Base-by-base conservation (phyloP, 2,113 vertebrate species). In the Globicephala melas region DNA sequence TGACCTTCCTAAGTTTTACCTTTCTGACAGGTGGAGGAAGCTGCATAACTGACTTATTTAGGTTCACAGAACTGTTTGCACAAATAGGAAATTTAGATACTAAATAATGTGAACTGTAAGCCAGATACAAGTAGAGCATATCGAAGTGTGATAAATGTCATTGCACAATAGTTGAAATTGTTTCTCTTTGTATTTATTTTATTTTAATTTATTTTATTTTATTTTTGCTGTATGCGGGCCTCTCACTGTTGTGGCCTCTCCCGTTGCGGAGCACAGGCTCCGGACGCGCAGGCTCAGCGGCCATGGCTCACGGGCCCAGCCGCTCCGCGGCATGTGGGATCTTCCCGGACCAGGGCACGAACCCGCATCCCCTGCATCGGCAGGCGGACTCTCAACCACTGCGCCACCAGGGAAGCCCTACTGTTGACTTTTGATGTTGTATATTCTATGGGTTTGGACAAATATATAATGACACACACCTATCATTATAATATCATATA, bases 1-100 rank as follows among this genome's bases (percentile, higher is more conserved):
- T 93, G 79, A 89, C 63, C 87, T 93, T 89, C 90, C 63, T 83
- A 79, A 97, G 47, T 71, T 60, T 94, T 97, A 62, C 63, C 63
- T 95, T 95, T 84, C 83, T 90, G 89, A 97, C 62, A 92, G 89
- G 18, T 70, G n/a, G 44, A 87, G n/a, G 58, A 87, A 92, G 41
- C 33, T 68, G 36, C 33, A 79, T 89, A 95, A 95, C 65, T 77
- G 67, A 47, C 47, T 79, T 93, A 47, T 41, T 86, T 74, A 96
- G 77, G 95, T 44, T 97, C 53, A 67, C 80, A 94, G 97, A 95
- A 14, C 90, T 50, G 76, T 70, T 92, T 70, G 70, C 47, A 77
- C n/a, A 71, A 80, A 67, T 11, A 62, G 77, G 95, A 96, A 55
- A 79, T 53, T 4, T 82, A 96, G 95, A 89, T 38, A 41, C 62